Base-by-base conservation (phyloP, 1,140 invertebrate species). In the Penaeus japonicus region DNA sequence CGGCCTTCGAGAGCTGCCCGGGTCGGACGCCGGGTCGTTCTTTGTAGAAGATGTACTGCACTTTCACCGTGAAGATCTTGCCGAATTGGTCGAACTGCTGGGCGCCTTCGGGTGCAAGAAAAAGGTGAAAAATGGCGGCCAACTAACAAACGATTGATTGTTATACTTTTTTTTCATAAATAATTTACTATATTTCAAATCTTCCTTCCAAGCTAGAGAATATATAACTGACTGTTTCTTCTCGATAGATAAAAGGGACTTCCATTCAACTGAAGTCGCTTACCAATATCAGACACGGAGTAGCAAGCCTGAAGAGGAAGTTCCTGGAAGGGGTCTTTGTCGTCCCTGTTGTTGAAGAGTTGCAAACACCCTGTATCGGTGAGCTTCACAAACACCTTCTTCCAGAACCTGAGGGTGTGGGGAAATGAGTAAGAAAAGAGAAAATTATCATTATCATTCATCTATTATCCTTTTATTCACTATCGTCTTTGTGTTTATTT, bases 31-130 rank as follows among this genome's bases (percentile, higher is more conserved):
- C 99, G 0, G 99, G 98, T 39, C 98, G 94, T 92, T 99, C 99
- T 92, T 99, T 99, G 93, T 99, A 99, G 93, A 99, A 98, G 53
- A 99, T 96, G 92, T 99, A 99, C 92, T 99, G 98, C 65, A 99
- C 93, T 93, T 99, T 99, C 22, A 99, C 95, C 0, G 99, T 99
- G 93, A 99, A 99, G 91, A 99, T 99, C 93, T 99, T 99, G 5
- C 98, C 98, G 92, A 96, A 99, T 92, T 98, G 96, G 93, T 99
- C 99, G 92, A 97, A 99, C 92, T 99, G 98, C 93, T 99, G 98
- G 35, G 98, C 96, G n/a, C 96, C 96, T 92, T 93, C 62, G 54
- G 47, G 53, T 27, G 22, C 10, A 22, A 39, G 91, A 89, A 24
- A 18, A 54, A 54, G 39, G n/a, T 15, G 17, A 30, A 15, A 15